phyloP scores from a whole-genome alignment of 1,140 invertebrate species.

The Leucophenga varia region DNA sequence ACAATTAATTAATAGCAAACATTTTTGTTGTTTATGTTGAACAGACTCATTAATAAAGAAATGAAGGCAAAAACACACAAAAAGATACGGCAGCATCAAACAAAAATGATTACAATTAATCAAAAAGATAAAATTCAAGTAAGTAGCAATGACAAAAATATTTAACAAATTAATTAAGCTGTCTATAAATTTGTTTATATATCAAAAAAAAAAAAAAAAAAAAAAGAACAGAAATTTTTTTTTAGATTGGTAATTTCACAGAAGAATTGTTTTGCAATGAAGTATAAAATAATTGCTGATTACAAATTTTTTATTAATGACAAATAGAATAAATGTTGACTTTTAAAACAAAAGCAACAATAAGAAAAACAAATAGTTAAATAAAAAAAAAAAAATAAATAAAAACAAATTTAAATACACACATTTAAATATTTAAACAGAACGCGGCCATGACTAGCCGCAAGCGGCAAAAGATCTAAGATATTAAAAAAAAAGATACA shows the following conservation, averaged over 20 bases:
- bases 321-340: too few species aligned
- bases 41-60: constrained; percentile 33
- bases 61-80: constrained; percentile 7
- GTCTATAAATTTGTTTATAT: too few species aligned
- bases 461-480: constrained; percentile 34
- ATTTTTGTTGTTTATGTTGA: constrained; percentile 38
- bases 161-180: too few species aligned
- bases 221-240: too few species aligned
- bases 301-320: too few species aligned
- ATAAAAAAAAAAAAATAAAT: constrained; percentile 12
- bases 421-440: constrained; percentile 28
- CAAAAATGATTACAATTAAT: not conserved
- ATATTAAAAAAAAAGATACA: too few species aligned
- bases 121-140: too few species aligned
- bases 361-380: constrained; percentile 31
- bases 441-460: constrained; percentile 38
- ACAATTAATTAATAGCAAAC: constrained; percentile 41
- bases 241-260: too few species aligned
- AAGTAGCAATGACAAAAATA: too few species aligned
- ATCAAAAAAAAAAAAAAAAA: too few species aligned
- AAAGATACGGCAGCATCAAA: constrained; percentile 20
- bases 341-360: constrained; percentile 24
- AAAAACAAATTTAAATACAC: constrained; percentile 19
- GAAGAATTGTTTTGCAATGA: too few species aligned
- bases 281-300: constrained; percentile 16